Evolutionary conservation across 2,888 invertebrate species (phyloP).

Genomic region (Cantharis nigra): DNA sequence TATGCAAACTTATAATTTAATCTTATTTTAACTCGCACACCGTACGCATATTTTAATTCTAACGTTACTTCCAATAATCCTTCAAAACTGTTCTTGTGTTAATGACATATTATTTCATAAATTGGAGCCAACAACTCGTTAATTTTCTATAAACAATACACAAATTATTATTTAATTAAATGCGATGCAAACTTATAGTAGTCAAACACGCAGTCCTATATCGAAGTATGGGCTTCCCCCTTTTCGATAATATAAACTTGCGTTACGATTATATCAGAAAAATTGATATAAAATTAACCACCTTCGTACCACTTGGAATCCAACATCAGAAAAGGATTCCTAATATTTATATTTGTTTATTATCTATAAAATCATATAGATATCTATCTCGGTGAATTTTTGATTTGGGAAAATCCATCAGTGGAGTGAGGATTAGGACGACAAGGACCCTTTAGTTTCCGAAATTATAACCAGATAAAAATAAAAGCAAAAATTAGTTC

Average conservation of each 20-base stretch:
- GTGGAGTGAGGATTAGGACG: too few relatives aligned
- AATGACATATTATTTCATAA: background rate
- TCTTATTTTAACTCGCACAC: slow-evolving; percentile 16
- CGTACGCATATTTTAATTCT: slow-evolving; percentile 14
- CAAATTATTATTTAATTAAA: background rate
- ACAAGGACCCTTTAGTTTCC: too few relatives aligned
- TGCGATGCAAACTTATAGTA: background rate
- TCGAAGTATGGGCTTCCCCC: background rate
- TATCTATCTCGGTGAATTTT: too few relatives aligned
- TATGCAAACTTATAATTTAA: slow-evolving; percentile 29
- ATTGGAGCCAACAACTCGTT: background rate
- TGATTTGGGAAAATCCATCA: too few relatives aligned
- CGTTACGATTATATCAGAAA: background rate
- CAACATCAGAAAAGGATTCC: too few relatives aligned
- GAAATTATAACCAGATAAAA: too few relatives aligned
- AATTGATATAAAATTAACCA: background rate
- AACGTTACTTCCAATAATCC: slow-evolving; percentile 1
- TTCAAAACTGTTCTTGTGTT: background rate
- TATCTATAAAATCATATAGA: too few relatives aligned
- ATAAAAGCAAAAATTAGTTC: too few relatives aligned
- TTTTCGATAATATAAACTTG: background rate
- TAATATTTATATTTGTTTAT: too few relatives aligned
- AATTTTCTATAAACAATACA: background rate
- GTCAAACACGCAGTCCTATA: background rate
- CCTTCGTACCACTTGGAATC: too few relatives aligned